Percentiles rank a stretch among this genome's conserved stretches.
Evolutionary conservation across 1,140 invertebrate genomes (phyloP).

Genomic region (Drosophila pectinifera): DNA sequence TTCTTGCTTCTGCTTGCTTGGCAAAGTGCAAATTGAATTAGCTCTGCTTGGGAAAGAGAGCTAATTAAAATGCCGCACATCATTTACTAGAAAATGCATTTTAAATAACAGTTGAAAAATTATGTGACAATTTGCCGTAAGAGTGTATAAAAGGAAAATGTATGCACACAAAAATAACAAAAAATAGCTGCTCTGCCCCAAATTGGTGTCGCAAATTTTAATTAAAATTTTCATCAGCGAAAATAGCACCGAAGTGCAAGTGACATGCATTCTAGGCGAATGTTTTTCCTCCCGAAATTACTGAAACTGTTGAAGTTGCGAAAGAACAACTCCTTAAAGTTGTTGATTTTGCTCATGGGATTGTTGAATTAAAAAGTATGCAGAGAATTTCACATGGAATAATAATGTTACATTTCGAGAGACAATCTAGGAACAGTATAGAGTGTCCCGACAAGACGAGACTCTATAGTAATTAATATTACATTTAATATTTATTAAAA

Average conservation of each 20-base stretch:
- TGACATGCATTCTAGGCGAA: background rate
- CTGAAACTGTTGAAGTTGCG: conserved; percentile 9
- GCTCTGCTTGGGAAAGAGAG: conserved; percentile 37
- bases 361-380: conserved; percentile 16
- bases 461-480: background rate
- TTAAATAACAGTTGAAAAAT: conserved; percentile 71
- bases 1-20: conserved; percentile 18
- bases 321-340: conserved; percentile 4
- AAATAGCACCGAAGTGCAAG: conserved; percentile 4
- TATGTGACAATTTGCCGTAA: conserved; percentile 53
- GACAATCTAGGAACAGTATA: background rate
- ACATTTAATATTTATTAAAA: no score
- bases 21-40: conserved; percentile 68
- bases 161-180: conserved; percentile 1
- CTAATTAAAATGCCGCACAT: conserved; percentile 79
- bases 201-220: conserved; percentile 37
- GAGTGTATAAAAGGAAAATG: conserved; percentile 4
- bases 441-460: background rate
- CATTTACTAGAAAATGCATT: conserved; percentile 75
- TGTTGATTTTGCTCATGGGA: conserved; percentile 26
- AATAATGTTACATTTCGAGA: background rate
- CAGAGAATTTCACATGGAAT: background rate
- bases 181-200: background rate
- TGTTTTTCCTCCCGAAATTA: conserved; percentile 16
- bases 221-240: conserved; percentile 32